These are phyloP conservation scores for Himalopsyche anomala DNA, from an alignment of 2,888 invertebrate species.

Conservation along the genomic window DNA sequence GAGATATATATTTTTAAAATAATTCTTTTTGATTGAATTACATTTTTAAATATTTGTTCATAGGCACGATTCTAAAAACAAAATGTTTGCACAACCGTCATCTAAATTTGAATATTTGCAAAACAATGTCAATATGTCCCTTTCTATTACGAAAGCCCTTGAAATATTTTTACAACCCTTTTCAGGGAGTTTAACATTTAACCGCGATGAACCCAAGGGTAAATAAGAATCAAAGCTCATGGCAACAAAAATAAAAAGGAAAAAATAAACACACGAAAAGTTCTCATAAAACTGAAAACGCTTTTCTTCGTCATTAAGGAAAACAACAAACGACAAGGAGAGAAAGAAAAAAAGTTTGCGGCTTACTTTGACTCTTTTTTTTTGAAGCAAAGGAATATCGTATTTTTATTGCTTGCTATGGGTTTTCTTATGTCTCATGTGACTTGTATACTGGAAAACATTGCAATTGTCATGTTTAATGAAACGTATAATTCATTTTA, in stretches of 20 bases:
- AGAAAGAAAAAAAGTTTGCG: conserved; percentile 18
- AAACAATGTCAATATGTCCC: neutral
- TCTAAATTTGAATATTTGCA: too few species aligned
- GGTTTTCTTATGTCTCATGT: conserved; percentile 4
- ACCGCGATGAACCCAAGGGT: conserved; percentile 42
- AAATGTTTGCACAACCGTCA: too few species aligned
- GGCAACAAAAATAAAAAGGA: conserved; percentile 35
- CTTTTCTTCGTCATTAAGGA: conserved; percentile 58
- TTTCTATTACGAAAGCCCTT: neutral
- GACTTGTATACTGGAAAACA: neutral
- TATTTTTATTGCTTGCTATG: conserved; percentile 57
- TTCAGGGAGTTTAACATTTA: conserved; percentile 35
- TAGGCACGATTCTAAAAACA: too few species aligned
- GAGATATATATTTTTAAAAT: too few species aligned
- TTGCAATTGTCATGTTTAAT: neutral
- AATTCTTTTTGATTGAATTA: too few species aligned
- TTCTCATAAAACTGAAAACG: conserved; percentile 56
- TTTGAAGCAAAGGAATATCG: conserved; percentile 57
- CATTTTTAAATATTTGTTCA: too few species aligned
- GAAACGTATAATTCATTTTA: too few species aligned
- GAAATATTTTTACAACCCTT: conserved; percentile 20
- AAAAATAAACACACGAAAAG: conserved; percentile 53
- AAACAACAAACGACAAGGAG: conserved; percentile 52
- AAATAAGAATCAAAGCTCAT: conserved; percentile 39
- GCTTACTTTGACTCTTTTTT: conserved; percentile 56